These are phyloP conservation scores for Damaliscus lunatus DNA, from an alignment of 2,113 vertebrate species.

Conservation along the genomic window DNA sequence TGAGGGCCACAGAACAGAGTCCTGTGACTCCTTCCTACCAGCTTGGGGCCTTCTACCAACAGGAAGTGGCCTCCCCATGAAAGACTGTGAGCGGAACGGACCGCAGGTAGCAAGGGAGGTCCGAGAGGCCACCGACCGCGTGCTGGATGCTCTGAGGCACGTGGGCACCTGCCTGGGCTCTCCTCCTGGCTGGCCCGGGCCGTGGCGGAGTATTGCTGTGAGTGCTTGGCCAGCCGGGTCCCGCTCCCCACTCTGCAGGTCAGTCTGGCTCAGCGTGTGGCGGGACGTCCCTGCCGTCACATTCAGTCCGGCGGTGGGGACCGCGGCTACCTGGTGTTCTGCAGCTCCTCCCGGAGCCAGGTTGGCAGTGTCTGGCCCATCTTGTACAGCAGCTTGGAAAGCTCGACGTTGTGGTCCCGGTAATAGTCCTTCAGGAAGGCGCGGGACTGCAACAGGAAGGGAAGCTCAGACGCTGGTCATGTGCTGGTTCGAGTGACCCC, in stretches of 20 bases:
- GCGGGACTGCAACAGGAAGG: slow-evolving; percentile 83
- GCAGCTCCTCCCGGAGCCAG: slow-evolving; percentile 96
- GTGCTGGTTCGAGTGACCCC: not conserved
- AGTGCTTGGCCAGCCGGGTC: slow-evolving; percentile 49
- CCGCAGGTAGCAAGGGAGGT: not conserved
- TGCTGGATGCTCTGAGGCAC: not conserved
- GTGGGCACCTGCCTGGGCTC: not conserved
- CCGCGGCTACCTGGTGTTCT: slow-evolving; percentile 93
- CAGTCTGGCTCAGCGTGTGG: slow-evolving; percentile 58
- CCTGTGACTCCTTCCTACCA: slow-evolving; percentile 19
- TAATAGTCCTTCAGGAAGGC: slow-evolving; percentile 94
- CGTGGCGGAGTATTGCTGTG: slow-evolving; percentile 72
- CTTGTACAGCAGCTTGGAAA: slow-evolving; percentile 97
- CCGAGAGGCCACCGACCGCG: not conserved
- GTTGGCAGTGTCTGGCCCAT: slow-evolving; percentile 95
- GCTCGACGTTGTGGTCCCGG: slow-evolving; percentile 95
- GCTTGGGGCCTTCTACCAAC: not conserved
- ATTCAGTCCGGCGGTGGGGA: slow-evolving; percentile 50
- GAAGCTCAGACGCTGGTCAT: not conserved
- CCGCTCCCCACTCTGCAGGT: slow-evolving; percentile 11
- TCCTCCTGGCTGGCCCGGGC: slow-evolving; percentile 26
- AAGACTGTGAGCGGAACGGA: slow-evolving; percentile 32
- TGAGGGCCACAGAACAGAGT: slow-evolving; percentile 43
- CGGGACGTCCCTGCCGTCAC: slow-evolving; percentile 49
- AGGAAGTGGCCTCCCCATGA: not conserved